Base-by-base conservation (phyloP, 2,888 invertebrate species). In the Drosophila quinaria region DNA sequence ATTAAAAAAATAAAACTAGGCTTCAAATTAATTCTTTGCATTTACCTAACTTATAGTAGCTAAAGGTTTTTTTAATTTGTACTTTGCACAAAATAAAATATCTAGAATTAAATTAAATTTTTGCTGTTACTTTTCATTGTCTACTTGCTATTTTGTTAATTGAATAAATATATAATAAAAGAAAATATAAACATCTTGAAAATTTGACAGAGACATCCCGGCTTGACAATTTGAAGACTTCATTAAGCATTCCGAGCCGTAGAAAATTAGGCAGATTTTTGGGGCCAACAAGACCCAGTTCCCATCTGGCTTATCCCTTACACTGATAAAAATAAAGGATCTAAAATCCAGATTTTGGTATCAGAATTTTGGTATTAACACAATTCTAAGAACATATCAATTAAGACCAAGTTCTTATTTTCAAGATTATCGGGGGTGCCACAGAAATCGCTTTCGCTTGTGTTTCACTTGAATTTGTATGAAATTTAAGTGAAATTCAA, bases 251-350 rank as follows among this genome's bases (percentile, higher is more conserved):
- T 64, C 64, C 59, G 33, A 37, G 54, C 58, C 60, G 63, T 67
- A 67, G 68, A 68, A 79, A 79, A 81, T 78, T 78, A 81, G 78
- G 51, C 51, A 44, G 60, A 68, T 64, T 61, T 68, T 49, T 22
- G 37, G 54, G 58, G 6, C 25, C 42, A 33, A 47, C 54, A 25
- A 49, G 25, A 37, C 8, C 9, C 9, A 39, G 22, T 19, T 39
- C 15, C 60, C 47, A 35, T 22, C 42, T 19, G 44, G 49, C 25
- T 58, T 72, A 31, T 25, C 44, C 41, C 41, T 37, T 9, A n/a
- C n/a, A n/a, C n/a, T n/a, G n/a, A n/a, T n/a, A n/a, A n/a, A n/a
- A n/a, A n/a, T n/a, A n/a, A n/a, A n/a, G n/a, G n/a, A n/a, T n/a
- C n/a, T n/a, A n/a, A n/a, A n/a, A n/a, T n/a, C n/a, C n/a, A n/a